phyloP scores from a whole-genome alignment of 2,797 vertebrate species.

The Coccyzus lansbergi region DNA sequence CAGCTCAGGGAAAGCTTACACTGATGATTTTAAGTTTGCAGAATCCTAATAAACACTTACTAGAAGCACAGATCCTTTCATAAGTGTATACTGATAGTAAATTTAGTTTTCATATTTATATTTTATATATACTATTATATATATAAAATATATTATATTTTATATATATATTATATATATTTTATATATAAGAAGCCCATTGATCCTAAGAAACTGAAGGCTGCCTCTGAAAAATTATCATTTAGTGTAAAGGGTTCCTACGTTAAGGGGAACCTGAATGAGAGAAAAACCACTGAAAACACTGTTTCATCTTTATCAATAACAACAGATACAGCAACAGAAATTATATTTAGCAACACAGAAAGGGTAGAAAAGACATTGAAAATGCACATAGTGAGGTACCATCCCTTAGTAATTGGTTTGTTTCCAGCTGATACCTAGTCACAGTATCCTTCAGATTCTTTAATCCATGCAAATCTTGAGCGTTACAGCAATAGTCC shows the following conservation, averaged over 20 bases:
- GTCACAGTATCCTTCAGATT: neutral
- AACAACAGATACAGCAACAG: neutral
- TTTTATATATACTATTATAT: neutral
- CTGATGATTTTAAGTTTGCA: neutral
- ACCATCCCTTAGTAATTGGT: neutral
- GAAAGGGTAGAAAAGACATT: neutral
- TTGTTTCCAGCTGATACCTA: neutral
- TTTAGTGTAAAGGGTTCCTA: neutral
- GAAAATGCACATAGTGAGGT: neutral
- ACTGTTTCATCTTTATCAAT: neutral
- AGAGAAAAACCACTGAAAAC: neutral
- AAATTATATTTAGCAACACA: neutral
- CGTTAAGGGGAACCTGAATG: neutral
- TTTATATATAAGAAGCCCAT: neutral
- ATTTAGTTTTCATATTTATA: neutral
- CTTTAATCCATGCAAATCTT: neutral
- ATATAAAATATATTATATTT: too few relatives aligned
- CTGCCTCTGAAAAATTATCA: neutral
- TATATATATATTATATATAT: neutral
- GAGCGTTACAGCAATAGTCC: neutral
- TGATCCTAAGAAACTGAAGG: neutral
- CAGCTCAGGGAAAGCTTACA: neutral
- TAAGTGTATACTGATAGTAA: neutral
- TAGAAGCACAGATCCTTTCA: neutral
- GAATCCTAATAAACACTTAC: neutral